phyloP scores from a whole-genome alignment of 2,888 invertebrate species.

The Argynnis bischoffii region DNA sequence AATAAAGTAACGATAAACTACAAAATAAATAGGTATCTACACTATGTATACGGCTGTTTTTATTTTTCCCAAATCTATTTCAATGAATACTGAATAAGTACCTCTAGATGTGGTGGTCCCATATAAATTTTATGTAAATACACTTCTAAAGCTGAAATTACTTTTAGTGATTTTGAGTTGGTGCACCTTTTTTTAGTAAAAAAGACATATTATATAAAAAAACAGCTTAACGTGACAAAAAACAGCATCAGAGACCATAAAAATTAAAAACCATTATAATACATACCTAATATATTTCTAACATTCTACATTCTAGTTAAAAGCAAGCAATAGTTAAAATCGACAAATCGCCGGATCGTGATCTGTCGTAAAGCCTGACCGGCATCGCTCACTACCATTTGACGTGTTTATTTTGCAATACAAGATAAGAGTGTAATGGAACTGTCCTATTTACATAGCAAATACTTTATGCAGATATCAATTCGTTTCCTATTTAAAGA shows the following conservation, averaged over 20 bases:
- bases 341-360: slow-evolving; percentile 24
- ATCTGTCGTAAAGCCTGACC: slow-evolving; percentile 27
- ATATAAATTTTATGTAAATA: too few species aligned
- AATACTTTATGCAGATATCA: slow-evolving; percentile 24
- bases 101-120: too few species aligned
- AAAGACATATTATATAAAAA: too few species aligned
- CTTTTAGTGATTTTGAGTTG: too few species aligned
- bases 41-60: too few species aligned
- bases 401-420: slow-evolving; percentile 34
- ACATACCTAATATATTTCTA: neutral
- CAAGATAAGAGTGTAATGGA: slow-evolving; percentile 33
- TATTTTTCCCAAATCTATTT: too few species aligned
- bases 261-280: neutral
- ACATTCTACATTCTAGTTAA: neutral
- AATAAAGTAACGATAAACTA: too few species aligned
- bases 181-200: too few species aligned
- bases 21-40: too few species aligned
- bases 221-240: too few species aligned
- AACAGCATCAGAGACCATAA: neutral
- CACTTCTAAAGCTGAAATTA: too few species aligned
- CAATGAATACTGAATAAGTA: too few species aligned
- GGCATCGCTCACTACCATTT: slow-evolving; percentile 21
- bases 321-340: slow-evolving; percentile 5
- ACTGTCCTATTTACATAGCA: slow-evolving; percentile 34
- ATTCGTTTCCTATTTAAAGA: slow-evolving; percentile 28